These are phyloP conservation scores for Arenaria interpres DNA, from an alignment of 2,113 vertebrate genomes.

Conservation along the genomic window DNA sequence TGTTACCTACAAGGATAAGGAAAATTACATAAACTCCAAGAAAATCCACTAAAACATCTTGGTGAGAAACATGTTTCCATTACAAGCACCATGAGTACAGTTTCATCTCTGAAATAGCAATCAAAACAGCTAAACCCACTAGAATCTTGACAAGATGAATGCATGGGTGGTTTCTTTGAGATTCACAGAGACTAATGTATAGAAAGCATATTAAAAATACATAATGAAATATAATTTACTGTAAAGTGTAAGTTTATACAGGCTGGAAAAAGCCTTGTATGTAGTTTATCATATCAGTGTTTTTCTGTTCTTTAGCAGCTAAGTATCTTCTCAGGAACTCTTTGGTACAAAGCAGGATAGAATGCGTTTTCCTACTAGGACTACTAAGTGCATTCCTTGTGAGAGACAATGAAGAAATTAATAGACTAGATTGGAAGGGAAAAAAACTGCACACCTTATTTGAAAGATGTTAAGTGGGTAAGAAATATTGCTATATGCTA, in stretches of 20 bases:
- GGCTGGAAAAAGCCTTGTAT: neutral
- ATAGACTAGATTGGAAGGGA: neutral
- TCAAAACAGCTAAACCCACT: neutral
- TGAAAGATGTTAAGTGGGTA: neutral
- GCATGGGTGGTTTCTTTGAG: neutral
- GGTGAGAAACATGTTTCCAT: neutral
- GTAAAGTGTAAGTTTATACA: neutral
- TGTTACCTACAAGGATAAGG: neutral
- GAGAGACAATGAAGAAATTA: neutral
- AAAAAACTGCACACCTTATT: neutral
- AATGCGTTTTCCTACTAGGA: neutral
- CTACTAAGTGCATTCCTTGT: neutral
- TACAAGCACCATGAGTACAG: neutral
- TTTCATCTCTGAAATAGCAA: neutral
- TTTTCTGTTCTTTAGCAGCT: neutral
- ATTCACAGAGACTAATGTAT: neutral
- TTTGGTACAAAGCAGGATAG: neutral
- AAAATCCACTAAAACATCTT: neutral
- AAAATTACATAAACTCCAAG: neutral
- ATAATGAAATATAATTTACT: neutral
- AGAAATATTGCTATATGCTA: neutral
- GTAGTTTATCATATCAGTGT: neutral
- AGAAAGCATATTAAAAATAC: neutral
- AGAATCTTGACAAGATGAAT: neutral
- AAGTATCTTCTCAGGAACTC: neutral